Conservation (phyloP, 1,140 invertebrate species). For the Megathymus violae region DNA sequence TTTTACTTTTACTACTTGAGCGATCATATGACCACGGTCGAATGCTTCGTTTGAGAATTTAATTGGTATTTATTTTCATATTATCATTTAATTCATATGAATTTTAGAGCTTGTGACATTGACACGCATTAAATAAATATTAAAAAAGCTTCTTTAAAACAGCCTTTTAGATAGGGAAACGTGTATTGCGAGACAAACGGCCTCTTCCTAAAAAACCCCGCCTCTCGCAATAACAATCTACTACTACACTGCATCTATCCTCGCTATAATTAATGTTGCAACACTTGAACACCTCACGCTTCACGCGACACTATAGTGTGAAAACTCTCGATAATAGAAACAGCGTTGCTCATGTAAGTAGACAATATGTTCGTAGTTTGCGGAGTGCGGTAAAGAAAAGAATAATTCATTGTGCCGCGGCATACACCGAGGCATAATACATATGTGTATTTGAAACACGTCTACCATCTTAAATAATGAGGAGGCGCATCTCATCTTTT, state of each 20-base stretch:
- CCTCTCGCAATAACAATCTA: too few relatives aligned
- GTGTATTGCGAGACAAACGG: too few relatives aligned
- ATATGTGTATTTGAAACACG: constrained; percentile 47
- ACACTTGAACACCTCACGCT: neutral
- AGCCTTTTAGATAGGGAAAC: too few relatives aligned
- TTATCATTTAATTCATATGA: too few relatives aligned
- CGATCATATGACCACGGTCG: too few relatives aligned
- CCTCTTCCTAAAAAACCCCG: too few relatives aligned
- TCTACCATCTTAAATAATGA: constrained; percentile 57
- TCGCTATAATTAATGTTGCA: neutral
- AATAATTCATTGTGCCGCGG: constrained; percentile 31
- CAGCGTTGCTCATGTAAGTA: constrained; percentile 28
- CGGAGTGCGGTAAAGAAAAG: constrained; percentile 31
- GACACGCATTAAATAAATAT: too few relatives aligned
- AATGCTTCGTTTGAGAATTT: too few relatives aligned
- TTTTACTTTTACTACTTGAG: too few relatives aligned
- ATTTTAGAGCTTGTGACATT: too few relatives aligned
- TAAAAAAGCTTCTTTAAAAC: too few relatives aligned
- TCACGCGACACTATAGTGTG: constrained; percentile 8
- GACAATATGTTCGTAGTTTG: constrained; percentile 18
- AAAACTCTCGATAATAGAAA: constrained; percentile 26
- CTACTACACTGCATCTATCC: neutral
- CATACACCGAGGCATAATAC: constrained; percentile 39
- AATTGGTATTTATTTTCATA: too few relatives aligned
- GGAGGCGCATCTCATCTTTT: constrained; percentile 55